These are phyloP conservation scores for Eupeodes latifasciatus DNA, from an alignment of 2,888 invertebrate species.

Conservation along the genomic window DNA sequence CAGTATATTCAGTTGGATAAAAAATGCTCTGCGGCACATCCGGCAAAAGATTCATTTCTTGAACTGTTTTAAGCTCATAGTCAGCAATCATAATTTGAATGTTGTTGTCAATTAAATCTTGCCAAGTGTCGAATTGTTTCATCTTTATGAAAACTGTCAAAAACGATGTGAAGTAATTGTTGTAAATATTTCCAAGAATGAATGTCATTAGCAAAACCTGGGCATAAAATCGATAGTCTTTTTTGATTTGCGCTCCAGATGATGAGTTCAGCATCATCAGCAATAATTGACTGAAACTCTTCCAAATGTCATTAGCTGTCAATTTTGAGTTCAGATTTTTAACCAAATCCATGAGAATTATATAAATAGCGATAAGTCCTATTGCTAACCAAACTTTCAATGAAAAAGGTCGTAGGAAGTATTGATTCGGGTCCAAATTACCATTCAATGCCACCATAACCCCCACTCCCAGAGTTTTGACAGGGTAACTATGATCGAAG, in stretches of 20 bases:
- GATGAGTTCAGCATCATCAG: neutral
- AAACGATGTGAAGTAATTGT: constrained; percentile 43
- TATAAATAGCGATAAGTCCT: constrained; percentile 9
- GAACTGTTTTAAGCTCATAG: neutral
- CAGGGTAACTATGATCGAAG: constrained; percentile 31
- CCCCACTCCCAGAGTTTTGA: neutral
- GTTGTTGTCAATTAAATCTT: constrained; percentile 38
- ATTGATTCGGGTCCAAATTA: constrained; percentile 12
- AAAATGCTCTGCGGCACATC: neutral
- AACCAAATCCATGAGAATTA: constrained; percentile 5
- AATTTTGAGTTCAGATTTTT: neutral
- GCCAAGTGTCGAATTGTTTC: constrained; percentile 27
- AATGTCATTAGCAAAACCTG: constrained; percentile 49
- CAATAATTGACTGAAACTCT: constrained; percentile 17
- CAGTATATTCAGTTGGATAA: neutral
- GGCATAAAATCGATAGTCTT: constrained; percentile 44
- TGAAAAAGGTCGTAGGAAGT: constrained; percentile 42
- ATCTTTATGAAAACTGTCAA: constrained; percentile 57
- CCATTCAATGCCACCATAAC: constrained; percentile 37
- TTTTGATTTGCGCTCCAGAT: neutral
- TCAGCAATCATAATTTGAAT: constrained; percentile 23
- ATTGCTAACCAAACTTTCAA: constrained; percentile 25
- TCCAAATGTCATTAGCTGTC: neutral
- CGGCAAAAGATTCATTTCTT: neutral
- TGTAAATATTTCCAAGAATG: constrained; percentile 42